Evolutionary conservation across 2,888 invertebrate genomes (phyloP), one percentile per base, ranked within the genome.

Genomic region (Peribatodes rhomboidaria): DNA sequence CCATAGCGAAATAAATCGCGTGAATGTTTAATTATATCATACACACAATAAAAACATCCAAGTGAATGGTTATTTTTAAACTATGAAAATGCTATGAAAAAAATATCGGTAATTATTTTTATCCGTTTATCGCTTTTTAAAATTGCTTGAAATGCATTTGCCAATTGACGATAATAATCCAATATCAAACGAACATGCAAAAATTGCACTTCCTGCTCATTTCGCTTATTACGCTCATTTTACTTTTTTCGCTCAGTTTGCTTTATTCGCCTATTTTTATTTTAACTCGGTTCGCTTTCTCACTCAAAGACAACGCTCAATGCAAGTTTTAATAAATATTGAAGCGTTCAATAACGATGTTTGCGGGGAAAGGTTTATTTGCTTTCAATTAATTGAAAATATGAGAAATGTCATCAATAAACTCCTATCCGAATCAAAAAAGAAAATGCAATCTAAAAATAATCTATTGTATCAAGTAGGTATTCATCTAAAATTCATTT

Each of bases 121-220:
- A 0, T 13, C 6, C 20, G 7, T 44, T 11, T 1, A 44, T 2
- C 3, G 1, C 6, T 44, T 2, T 44, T 20, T 7, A 67, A 60
- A 59, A 33, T 31, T 3, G 16, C n/a, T 18, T 59, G 49, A 49
- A 49, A 49, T 33, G 20, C 49, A 41, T 41, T 63, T 63, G 62
- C 68, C 72, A 72, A 72, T 70, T 72, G 69, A 65, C 61, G 70
- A 67, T 67, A 31, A 61, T n/a, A n/a, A n/a, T n/a, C 70, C 65
- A 62, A 59, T 47, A 57, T 61, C 60, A 47, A 55, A 61, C 55
- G 60, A 67, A 56, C 52, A 64, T 35, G 63, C 60, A 60, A 54
- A 37, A 37, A 41, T 47, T 35, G 55, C 31, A 41, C 18, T 31
- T 67, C 56, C 57, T 47, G 67, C 61, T 63, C 61, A 33, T 35